Evolutionary conservation across 2,888 invertebrate genomes (phyloP), one percentile per base, ranked within the genome.

Genomic region (Nowickia ferox): DNA sequence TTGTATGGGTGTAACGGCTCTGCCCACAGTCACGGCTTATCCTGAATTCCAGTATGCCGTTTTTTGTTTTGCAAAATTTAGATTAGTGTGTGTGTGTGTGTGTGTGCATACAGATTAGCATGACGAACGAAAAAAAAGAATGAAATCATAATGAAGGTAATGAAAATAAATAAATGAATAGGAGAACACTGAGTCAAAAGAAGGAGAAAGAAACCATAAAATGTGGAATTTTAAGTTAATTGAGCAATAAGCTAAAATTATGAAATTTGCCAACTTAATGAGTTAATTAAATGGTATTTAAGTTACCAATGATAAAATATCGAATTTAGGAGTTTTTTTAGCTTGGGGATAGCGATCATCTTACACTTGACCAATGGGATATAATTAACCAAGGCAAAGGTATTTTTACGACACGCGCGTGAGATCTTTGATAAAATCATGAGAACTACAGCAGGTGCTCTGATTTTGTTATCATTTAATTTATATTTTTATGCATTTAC

Each of bases 301-400:
- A 82, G 65, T 79, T 79, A 76, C 82, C 75, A 82, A 79, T 86
- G 75, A 86, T 86, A 86, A 86, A 82, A 86, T 86, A 86, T 86
- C 74, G 82, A 79, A 82, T 86, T 86, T 83, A 79, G 66, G 68
- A 48, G 44, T 57, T 77, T 44, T 5, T 38, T 22, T 13, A 40
- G 22, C 44, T 65, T 63, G 44, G 57, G 48, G 17, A 61, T 59
- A 51, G 59, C 59, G 55, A 82, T 71, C 65, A 74, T n/a, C 59
- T 66, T 74, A 30, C 74, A 68, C 66, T 78, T 74, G 42, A 63
- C 55, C 65, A 75, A 59, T 68, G 61, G 46, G 44, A 42, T n/a
- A n/a, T 9, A 77, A 63, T 19, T 19, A 68, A n/a, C 11, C 55
- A 55, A 30, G 46, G 17, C 72, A 65, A 80, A 17, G 13, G 19